Evolutionary conservation across 1,140 invertebrate species (phyloP).

Genomic region (Neodiprion pinetum): DNA sequence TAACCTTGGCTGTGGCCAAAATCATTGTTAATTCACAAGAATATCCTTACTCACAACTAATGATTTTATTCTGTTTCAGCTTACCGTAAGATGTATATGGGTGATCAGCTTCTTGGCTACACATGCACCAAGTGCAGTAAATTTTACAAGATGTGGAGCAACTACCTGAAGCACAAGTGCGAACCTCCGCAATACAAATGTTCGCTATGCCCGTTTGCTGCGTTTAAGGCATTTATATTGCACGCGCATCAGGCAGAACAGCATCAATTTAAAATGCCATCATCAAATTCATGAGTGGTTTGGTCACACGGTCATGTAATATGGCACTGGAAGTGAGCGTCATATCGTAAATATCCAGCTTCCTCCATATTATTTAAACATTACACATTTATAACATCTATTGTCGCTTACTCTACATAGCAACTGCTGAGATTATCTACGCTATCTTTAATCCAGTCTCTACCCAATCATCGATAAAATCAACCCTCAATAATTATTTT

Average conservation of each 20-base stretch:
- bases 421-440: too few relatives aligned
- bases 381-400: too few relatives aligned
- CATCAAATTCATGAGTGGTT: conserved; percentile 26
- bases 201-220: conserved; percentile 56
- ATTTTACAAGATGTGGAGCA: conserved; percentile 64
- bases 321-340: too few relatives aligned
- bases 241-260: conserved; percentile 61
- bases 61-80: conserved; percentile 51
- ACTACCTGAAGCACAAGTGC: conserved; percentile 62
- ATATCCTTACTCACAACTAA: not conserved
- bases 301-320: too few relatives aligned
- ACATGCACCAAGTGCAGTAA: conserved; percentile 62
- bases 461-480: too few relatives aligned
- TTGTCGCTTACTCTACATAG: too few relatives aligned
- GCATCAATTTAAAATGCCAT: conserved; percentile 58
- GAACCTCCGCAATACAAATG: conserved; percentile 61
- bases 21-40: too few relatives aligned
- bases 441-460: too few relatives aligned
- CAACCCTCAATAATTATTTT: too few relatives aligned
- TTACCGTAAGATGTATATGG: conserved; percentile 62
- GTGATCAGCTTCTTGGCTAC: conserved; percentile 60
- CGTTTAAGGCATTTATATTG: conserved; percentile 60
- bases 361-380: too few relatives aligned
- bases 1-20: too few relatives aligned
- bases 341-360: too few relatives aligned